Evolutionary conservation across 1,140 invertebrate species (phyloP).

Genomic region (Chlorops oryzae): DNA sequence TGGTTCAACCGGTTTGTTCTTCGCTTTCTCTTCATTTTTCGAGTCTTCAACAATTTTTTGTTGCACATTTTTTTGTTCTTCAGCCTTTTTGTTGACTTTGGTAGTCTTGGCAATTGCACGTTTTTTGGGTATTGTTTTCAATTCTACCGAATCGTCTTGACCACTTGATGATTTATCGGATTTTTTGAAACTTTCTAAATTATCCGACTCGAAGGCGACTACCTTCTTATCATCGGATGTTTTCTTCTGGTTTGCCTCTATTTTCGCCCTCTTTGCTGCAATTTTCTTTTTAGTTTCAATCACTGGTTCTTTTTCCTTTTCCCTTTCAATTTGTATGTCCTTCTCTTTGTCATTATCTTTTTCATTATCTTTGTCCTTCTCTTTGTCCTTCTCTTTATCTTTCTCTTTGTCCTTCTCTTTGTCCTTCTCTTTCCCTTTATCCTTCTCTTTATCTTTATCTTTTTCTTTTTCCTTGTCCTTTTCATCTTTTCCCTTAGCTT

Average conservation of each 20-base stretch:
- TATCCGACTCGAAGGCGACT: no score
- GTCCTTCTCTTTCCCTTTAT: background rate
- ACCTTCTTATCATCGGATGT: no score
- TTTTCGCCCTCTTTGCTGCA: background rate
- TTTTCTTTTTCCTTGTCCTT: constrained; percentile 1
- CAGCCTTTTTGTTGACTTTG: background rate
- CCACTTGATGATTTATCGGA: no score
- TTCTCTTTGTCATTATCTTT: background rate
- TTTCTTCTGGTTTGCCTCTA: background rate
- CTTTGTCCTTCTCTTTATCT: background rate
- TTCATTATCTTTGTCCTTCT: background rate
- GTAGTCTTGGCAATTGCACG: no score
- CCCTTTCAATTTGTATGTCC: background rate
- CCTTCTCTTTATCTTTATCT: constrained; percentile 5
- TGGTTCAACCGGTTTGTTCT: background rate
- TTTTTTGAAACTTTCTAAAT: no score
- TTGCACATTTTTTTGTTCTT: background rate
- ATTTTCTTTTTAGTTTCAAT: no score
- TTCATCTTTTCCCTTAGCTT: constrained; percentile 1
- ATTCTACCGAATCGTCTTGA: no score
- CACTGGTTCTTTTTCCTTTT: background rate
- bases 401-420: constrained; percentile 3
- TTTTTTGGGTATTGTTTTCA: no score
- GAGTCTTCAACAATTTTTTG: background rate
- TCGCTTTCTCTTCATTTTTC: background rate